These are phyloP conservation scores for Anser cygnoides DNA, from an alignment of 2,113 vertebrate species.

Conservation along the genomic window DNA sequence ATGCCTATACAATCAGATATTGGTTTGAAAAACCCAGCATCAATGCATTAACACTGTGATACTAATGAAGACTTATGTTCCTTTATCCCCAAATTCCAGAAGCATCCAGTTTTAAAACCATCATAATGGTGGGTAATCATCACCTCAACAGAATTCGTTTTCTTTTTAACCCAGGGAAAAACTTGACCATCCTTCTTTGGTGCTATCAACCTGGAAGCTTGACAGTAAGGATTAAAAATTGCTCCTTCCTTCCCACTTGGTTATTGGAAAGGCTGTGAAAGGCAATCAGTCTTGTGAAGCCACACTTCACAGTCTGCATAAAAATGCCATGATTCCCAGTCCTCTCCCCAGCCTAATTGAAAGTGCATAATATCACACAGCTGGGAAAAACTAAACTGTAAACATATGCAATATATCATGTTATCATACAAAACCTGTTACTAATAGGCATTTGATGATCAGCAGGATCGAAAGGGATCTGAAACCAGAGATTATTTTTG, in stretches of 20 bases:
- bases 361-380: slow-evolving; percentile 79
- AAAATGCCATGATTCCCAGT: slow-evolving; percentile 79
- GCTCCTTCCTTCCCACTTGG: slow-evolving; percentile 77
- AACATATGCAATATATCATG: slow-evolving; percentile 77
- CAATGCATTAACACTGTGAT: neutral
- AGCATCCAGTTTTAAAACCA: slow-evolving; percentile 50
- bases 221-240: slow-evolving; percentile 86
- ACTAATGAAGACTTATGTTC: slow-evolving; percentile 12
- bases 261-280: slow-evolving; percentile 84
- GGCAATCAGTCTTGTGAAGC: slow-evolving; percentile 84
- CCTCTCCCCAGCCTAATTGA: slow-evolving; percentile 78
- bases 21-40: slow-evolving; percentile 20
- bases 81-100: slow-evolving; percentile 33
- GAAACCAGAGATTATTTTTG: slow-evolving; percentile 60
- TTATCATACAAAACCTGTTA: slow-evolving; percentile 65
- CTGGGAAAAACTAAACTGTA: slow-evolving; percentile 81
- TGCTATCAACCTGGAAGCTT: slow-evolving; percentile 76
- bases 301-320: slow-evolving; percentile 81
- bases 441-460: slow-evolving; percentile 69
- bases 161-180: slow-evolving; percentile 71
- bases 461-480: slow-evolving; percentile 61
- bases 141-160: slow-evolving; percentile 64
- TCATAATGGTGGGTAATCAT: slow-evolving; percentile 30
- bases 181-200: slow-evolving; percentile 79
- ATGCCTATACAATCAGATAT: neutral